Base-by-base conservation (phyloP, 1,140 invertebrate species). In the Drosophila jambulina region DNA sequence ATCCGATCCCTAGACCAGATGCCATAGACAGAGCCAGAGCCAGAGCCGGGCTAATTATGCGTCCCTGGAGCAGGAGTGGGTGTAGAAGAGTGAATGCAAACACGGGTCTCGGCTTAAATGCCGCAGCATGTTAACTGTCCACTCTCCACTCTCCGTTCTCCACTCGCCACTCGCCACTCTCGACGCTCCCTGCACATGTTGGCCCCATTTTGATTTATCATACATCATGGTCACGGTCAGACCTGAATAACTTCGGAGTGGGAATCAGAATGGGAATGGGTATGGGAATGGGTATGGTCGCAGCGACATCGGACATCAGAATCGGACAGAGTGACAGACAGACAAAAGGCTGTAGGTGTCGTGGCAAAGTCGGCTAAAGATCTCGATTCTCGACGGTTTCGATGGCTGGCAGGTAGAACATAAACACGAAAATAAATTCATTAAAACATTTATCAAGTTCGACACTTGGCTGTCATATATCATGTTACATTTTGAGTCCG, bases 361-460 rank as follows among this genome's bases (percentile, higher is more conserved):
- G 63, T 63, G 38, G 34, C 61, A 57, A 69, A 70, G 64, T 56
- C 63, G 32, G 36, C 49, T 23, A 72, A 49, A 72, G 68, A 72
- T 72, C 67, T 72, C 70, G 70, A 72, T 19, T 32, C 10, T 51
- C 49, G 49, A 51, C 49, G 27, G 49, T 19, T 51, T 60, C 70
- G 48, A 42, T 70, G 63, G 67, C 48, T 53, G 63, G 64, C 69
- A 48, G 61, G 51, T 61, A 82, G 75, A 87, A 83, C 84, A 87
- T 71, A 77, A 87, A 87, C 83, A 87, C 65, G 83, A 88, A 87
- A 87, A 88, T 88, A 88, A 90, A 88, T 88, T 78, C 85, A 90
- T 90, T 88, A 84, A 90, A 88, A 80, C 85, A 88, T 88, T 88
- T 88, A 88, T 88, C 85, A 88, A 88, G 81, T 88, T 90, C 80